These are phyloP conservation scores for Hyposoter dolosus DNA, from an alignment of 2,888 invertebrate genomes.

Conservation along the genomic window DNA sequence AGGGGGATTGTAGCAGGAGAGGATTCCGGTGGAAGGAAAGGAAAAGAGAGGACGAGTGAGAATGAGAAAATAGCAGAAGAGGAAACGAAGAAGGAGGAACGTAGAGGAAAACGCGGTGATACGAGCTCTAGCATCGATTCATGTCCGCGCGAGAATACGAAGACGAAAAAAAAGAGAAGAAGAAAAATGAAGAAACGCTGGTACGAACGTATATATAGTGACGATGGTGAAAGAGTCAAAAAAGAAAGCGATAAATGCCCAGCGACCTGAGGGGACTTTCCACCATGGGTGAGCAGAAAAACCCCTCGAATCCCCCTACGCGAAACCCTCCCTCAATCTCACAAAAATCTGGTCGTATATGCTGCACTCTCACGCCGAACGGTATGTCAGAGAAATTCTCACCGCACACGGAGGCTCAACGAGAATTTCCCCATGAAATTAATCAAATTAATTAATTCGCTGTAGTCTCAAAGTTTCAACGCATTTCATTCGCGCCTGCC, in stretches of 20 bases:
- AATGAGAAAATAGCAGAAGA: constrained; percentile 38
- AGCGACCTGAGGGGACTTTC: constrained; percentile 54
- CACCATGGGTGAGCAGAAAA: constrained; percentile 36
- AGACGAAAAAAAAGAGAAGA: constrained; percentile 10
- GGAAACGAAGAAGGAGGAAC: constrained; percentile 46
- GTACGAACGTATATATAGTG: constrained; percentile 20
- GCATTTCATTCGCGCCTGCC: not conserved
- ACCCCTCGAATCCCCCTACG: constrained; percentile 50
- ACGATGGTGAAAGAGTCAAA: constrained; percentile 36
- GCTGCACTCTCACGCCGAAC: not conserved
- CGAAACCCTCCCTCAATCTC: not conserved
- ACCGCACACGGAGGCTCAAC: not conserved
- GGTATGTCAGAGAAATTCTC: constrained; percentile 20
- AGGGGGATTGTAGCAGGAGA: constrained; percentile 59
- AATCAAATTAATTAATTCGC: not conserved
- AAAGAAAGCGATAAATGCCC: constrained; percentile 63
- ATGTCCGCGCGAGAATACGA: constrained; percentile 21
- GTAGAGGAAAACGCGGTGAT: constrained; percentile 60
- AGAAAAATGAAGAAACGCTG: constrained; percentile 5
- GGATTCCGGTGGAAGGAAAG: constrained; percentile 34
- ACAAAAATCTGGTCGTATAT: constrained; percentile 24
- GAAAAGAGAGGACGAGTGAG: constrained; percentile 58
- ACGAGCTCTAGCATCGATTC: constrained; percentile 55
- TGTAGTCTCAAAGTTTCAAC: not conserved
- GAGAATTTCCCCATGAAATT: not conserved